These are phyloP conservation scores for Melitaea cinxia DNA, from an alignment of 1,140 invertebrate species.

Conservation along the genomic window DNA sequence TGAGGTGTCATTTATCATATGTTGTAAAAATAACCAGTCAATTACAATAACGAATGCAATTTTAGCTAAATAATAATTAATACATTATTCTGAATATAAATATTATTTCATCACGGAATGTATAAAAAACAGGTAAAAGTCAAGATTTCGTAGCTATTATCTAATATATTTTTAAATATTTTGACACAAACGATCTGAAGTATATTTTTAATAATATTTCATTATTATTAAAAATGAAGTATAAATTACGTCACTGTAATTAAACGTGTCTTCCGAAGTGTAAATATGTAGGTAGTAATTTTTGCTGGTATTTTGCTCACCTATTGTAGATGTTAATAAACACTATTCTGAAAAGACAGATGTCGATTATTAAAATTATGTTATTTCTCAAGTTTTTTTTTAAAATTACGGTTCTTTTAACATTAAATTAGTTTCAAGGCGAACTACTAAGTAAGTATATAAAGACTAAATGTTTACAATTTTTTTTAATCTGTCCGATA, in stretches of 20 bases:
- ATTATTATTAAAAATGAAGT: background rate
- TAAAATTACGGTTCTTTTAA: background rate
- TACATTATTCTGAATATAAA: background rate
- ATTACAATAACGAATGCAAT: background rate
- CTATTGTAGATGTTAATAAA: too few species aligned
- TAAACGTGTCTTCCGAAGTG: too few species aligned
- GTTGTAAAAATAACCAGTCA: slow-evolving; percentile 4
- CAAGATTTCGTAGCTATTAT: background rate
- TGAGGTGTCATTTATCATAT: background rate
- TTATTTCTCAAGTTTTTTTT: background rate
- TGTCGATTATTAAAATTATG: background rate
- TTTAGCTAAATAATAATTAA: background rate
- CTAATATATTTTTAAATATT: background rate
- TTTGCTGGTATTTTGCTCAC: background rate
- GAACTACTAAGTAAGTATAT: background rate
- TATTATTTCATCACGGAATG: background rate
- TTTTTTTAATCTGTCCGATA: background rate
- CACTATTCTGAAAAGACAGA: background rate
- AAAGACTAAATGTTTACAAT: background rate
- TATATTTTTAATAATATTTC: background rate
- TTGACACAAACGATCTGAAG: background rate
- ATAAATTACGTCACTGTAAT: background rate
- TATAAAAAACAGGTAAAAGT: background rate
- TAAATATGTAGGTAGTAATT: too few species aligned
- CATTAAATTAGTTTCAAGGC: slow-evolving; percentile 1